Percentiles rank a stretch among this genome's conserved stretches.
These are phyloP conservation scores for Cyanoderma ruficeps DNA, from an alignment of 2,113 vertebrate genomes.

Conservation along the genomic window DNA sequence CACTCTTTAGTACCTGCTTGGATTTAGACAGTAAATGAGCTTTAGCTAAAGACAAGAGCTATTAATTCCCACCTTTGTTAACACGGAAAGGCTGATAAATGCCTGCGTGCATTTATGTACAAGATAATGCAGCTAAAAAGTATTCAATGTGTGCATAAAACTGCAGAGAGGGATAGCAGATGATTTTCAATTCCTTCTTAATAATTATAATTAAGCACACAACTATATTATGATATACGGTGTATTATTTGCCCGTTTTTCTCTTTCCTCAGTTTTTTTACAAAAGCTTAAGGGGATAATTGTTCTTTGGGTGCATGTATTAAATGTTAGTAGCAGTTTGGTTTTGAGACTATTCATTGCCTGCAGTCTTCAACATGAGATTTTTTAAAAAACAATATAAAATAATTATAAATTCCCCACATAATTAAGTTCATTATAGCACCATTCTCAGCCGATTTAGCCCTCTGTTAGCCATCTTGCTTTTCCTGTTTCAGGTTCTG, in stretches of 20 bases:
- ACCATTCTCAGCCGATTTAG: background rate
- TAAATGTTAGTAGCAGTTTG: slow-evolving; percentile 20
- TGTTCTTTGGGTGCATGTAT: slow-evolving; percentile 9
- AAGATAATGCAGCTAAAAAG: background rate
- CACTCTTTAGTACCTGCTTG: background rate
- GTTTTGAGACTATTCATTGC: slow-evolving; percentile 15
- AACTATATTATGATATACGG: background rate
- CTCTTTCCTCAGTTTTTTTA: slow-evolving; percentile 9
- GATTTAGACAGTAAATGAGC: background rate
- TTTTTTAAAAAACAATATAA: slow-evolving; percentile 17
- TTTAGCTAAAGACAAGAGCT: slow-evolving; percentile 24
- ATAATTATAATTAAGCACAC: slow-evolving; percentile 35
- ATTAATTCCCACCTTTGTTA: slow-evolving; percentile 20
- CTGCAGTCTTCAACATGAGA: background rate
- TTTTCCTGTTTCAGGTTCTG: background rate
- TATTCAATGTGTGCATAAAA: background rate
- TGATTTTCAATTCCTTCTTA: slow-evolving; percentile 18
- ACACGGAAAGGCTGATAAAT: background rate
- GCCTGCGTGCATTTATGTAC: background rate
- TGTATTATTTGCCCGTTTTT: slow-evolving; percentile 8
- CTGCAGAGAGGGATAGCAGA: background rate
- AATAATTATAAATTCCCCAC: slow-evolving; percentile 42
- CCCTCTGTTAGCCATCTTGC: background rate
- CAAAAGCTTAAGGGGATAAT: slow-evolving; percentile 29
- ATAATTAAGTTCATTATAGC: background rate